Base-by-base conservation (phyloP, 1,140 invertebrate genomes). In the Atta texana region DNA sequence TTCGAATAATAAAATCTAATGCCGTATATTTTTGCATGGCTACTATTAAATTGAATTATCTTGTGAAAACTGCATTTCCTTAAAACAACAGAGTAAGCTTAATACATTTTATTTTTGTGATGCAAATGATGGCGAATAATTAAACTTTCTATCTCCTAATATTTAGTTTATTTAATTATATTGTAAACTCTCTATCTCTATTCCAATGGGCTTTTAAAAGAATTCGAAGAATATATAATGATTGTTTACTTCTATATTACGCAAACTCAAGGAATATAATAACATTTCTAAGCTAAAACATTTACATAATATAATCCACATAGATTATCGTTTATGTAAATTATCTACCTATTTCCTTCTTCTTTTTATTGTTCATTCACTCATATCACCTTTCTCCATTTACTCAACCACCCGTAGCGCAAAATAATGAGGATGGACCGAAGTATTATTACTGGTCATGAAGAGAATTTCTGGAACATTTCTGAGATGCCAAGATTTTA, bases 351-450 rank as follows among this genome's bases (percentile, higher is more conserved):
- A 31, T 28, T 63, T 34, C 7, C 34, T 44, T 66, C 61, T 55
- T 86, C 76, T 85, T 72, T 69, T 80, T 71, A 39, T 39, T 72
- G 16, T 18, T 31, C 64, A 21, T 61, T 64, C 24, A 21, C n/a
- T 28, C 34, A 3, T 18, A 21, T 12, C 16, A 10, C 34, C 18
- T 53, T 16, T 66, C 44, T 18, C 55, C n/a, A 10, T 53, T n/a
- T 14, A 57, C 39, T n/a, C n/a, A 49, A 39, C 92, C 93, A 90
- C 92, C 92, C 93, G 92, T 91, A 86, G 93, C 66, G 93, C 88
- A 72, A 86, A 91, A 92, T 93, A 92, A 93, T 91, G 90, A 93
- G 91, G 91, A 92, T 90, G 87, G 87, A 90, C 91, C 90, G 85
- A 89, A 90, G 89, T 71, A 87, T 92, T 93, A 92, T 92, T 88